Conservation (phyloP, 1,140 invertebrate genomes). For the Lepidurus apus region DNA sequence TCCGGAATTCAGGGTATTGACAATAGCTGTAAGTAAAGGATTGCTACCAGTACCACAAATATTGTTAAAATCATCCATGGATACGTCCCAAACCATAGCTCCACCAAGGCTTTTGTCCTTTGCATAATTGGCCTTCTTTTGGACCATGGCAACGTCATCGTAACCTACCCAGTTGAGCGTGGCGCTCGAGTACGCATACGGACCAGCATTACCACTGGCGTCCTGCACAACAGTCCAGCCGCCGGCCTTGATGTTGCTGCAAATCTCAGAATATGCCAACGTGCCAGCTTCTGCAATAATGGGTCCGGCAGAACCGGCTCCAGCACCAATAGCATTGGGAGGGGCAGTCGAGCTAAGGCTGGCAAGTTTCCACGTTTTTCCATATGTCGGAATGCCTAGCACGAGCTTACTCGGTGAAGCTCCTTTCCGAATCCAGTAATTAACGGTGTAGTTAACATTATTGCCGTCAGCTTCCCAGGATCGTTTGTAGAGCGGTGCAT, state of each 20-base stretch:
- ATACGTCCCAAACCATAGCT: conserved; percentile 41
- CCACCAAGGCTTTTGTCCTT: conserved; percentile 36
- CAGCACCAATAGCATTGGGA: conserved; percentile 47
- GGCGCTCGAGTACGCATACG: conserved; percentile 27
- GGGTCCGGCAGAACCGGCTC: conserved; percentile 33
- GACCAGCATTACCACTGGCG: not conserved
- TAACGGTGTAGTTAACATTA: conserved; percentile 43
- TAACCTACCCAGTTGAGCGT: conserved; percentile 37
- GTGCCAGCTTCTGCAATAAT: conserved; percentile 35
- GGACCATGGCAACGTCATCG: conserved; percentile 36
- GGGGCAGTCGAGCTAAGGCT: conserved; percentile 4
- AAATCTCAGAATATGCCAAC: conserved; percentile 39
- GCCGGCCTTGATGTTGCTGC: conserved; percentile 28
- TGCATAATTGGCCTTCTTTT: conserved; percentile 37
- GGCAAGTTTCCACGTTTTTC: conserved; percentile 41
- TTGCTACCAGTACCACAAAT: conserved; percentile 40
- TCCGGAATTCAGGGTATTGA: not conserved
- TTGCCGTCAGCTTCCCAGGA: conserved; percentile 31
- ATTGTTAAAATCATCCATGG: conserved; percentile 37
- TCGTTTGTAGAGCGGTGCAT: conserved; percentile 39
- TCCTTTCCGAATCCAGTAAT: conserved; percentile 45
- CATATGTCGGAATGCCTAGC: conserved; percentile 45
- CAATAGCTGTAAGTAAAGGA: conserved; percentile 42
- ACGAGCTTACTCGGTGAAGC: conserved; percentile 43
- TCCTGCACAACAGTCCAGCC: conserved; percentile 35